Conservation (phyloP, 2,113 vertebrate genomes). For the Stegostoma tigrinum region DNA sequence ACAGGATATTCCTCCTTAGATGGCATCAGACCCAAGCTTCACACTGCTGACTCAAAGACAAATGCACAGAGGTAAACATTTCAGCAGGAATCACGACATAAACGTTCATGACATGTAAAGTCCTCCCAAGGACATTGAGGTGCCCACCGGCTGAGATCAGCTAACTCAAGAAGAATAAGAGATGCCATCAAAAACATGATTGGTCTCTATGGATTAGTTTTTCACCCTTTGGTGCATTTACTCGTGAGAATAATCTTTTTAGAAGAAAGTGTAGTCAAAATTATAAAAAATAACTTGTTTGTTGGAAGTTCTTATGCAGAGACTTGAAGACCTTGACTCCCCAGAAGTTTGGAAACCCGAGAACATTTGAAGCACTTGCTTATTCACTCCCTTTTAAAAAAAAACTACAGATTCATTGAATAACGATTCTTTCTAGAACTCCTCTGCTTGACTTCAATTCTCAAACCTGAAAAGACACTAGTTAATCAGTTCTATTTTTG, state of each 20-base stretch:
- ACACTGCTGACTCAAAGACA: neutral
- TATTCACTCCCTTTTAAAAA: neutral
- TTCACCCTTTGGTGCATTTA: neutral
- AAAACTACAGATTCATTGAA: neutral
- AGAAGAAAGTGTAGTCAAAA: neutral
- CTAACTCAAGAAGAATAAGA: neutral
- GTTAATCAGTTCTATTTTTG: constrained; percentile 22
- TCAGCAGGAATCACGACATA: neutral
- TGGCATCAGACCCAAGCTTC: neutral
- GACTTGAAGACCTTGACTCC: neutral
- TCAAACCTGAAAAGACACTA: constrained; percentile 16
- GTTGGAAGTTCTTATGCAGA: neutral
- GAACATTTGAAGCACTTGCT: neutral
- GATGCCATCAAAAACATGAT: neutral
- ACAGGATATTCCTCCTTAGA: neutral
- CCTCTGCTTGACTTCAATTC: neutral
- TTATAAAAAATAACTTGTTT: neutral
- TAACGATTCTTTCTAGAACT: constrained; percentile 10
- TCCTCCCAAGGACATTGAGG: neutral
- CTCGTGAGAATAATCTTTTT: neutral
- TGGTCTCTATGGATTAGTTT: neutral
- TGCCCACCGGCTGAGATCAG: neutral
- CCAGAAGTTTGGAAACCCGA: no score
- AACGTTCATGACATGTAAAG: neutral
- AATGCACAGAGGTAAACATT: neutral